Conservation (phyloP, 2,113 vertebrate species). For the Aix galericulata region DNA sequence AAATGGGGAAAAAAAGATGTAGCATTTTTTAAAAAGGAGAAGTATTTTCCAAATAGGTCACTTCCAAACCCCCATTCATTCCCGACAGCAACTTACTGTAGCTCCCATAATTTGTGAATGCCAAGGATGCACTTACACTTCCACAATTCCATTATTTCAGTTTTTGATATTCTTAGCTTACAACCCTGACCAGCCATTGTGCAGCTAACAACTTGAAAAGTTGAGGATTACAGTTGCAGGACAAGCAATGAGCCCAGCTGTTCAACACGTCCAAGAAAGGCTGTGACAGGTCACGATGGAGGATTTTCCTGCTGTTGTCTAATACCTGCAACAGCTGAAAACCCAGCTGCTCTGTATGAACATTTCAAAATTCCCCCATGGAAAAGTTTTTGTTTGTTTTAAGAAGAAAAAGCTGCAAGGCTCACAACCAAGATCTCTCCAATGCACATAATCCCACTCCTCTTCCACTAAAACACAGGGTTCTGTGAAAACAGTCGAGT, state of each 20-base stretch:
- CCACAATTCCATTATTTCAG: background rate
- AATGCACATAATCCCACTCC: background rate
- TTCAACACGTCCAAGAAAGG: slow-evolving; percentile 7
- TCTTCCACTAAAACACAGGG: background rate
- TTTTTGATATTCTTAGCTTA: background rate
- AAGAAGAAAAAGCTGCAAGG: background rate
- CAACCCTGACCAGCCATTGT: background rate
- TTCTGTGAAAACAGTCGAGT: background rate
- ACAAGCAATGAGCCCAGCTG: slow-evolving; percentile 38
- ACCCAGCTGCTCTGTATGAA: slow-evolving; percentile 38
- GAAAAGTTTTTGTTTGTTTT: background rate
- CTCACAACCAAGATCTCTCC: background rate
- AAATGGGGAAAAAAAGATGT: slow-evolving; percentile 6
- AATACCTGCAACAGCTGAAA: slow-evolving; percentile 65
- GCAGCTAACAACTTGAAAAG: background rate
- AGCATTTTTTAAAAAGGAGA: background rate
- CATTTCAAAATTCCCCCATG: background rate
- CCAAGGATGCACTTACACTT: slow-evolving; percentile 24
- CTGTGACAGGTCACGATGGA: slow-evolving; percentile 17
- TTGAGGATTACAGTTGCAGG: background rate
- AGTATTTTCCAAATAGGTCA: background rate
- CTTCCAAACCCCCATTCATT: slow-evolving; percentile 14
- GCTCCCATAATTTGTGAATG: background rate
- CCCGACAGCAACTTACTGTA: background rate
- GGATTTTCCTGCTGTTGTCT: slow-evolving; percentile 50